Conservation (phyloP, 2,113 vertebrate genomes). For the Antigone vipio region DNA sequence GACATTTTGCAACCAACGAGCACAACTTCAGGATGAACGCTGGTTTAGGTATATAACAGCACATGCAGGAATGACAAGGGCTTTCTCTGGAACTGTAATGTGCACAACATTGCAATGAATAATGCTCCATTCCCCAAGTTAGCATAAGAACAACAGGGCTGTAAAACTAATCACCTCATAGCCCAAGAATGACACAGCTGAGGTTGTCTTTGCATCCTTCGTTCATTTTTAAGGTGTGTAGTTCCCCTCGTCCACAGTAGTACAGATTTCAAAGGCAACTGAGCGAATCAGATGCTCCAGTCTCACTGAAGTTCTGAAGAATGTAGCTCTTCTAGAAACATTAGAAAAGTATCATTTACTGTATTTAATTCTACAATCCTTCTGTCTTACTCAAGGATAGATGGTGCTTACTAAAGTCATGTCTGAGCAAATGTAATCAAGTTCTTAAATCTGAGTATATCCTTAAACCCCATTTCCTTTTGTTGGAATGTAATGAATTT, state of each 20-base stretch:
- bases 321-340: not conserved
- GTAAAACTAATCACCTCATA: conserved; percentile 13
- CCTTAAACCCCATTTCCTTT: conserved; percentile 5
- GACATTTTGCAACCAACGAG: not conserved
- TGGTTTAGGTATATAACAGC: not conserved
- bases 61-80: not conserved
- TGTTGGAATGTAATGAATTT: not conserved
- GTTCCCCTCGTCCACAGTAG: not conserved
- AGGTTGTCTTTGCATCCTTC: not conserved
- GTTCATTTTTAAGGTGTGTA: not conserved
- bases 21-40: not conserved
- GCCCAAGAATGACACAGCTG: not conserved
- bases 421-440: not conserved
- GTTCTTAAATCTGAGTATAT: not conserved
- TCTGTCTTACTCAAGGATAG: not conserved
- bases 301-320: not conserved
- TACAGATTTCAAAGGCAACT: not conserved
- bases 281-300: not conserved
- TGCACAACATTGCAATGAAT: not conserved
- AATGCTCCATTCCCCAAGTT: not conserved
- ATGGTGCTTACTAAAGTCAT: not conserved
- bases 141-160: not conserved
- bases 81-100: conserved; percentile 11
- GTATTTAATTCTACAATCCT: not conserved
- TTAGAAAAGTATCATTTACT: not conserved